Conservation (phyloP, 2,888 invertebrate species). For the Stenurella melanura region DNA sequence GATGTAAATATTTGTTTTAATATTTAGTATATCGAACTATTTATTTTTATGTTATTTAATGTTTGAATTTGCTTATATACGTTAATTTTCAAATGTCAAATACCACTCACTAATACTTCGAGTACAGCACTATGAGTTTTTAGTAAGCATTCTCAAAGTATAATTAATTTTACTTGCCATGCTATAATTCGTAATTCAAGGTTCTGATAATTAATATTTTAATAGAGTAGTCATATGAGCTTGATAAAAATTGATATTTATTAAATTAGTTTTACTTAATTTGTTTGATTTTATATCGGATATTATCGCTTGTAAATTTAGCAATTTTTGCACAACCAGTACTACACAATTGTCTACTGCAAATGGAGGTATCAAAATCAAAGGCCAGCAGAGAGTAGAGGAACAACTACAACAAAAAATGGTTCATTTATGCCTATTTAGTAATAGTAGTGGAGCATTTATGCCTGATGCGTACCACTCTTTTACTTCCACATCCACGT, state of each 20-base stretch:
- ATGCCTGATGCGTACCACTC: too few relatives aligned
- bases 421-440: too few relatives aligned
- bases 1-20: background rate
- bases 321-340: too few relatives aligned
- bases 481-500: too few relatives aligned
- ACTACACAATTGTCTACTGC: too few relatives aligned
- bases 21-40: background rate
- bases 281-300: background rate
- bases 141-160: background rate
- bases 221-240: background rate
- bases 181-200: background rate
- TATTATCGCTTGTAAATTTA: too few relatives aligned
- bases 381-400: too few relatives aligned
- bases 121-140: background rate
- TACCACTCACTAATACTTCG: background rate
- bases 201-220: background rate
- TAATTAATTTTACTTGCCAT: background rate
- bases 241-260: too few relatives aligned
- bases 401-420: too few relatives aligned
- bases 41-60: background rate
- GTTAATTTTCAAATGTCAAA: constrained; percentile 14
- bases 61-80: constrained; percentile 9
- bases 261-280: background rate
- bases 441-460: too few relatives aligned
- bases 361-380: too few relatives aligned